Conservation (phyloP, 2,113 vertebrate species). For the Gymnocephalus cernua region DNA sequence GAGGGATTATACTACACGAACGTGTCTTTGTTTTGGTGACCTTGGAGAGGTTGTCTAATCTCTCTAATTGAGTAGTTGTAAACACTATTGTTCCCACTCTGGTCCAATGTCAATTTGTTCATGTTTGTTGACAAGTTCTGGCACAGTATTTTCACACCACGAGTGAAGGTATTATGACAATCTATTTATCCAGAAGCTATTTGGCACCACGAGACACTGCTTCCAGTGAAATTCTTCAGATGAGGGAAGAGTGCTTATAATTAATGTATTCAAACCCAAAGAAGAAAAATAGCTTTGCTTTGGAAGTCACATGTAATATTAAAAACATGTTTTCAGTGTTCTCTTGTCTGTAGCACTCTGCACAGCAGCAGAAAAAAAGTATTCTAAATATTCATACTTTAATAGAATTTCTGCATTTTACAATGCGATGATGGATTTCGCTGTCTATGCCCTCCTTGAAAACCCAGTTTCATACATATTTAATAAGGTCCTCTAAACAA, state of each 20-base stretch:
- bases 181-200: slow-evolving; percentile 56
- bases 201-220: slow-evolving; percentile 19
- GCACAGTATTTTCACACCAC: slow-evolving; percentile 8
- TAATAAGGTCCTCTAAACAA: slow-evolving; percentile 84
- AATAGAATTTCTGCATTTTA: slow-evolving; percentile 82
- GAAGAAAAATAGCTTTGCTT: slow-evolving; percentile 57
- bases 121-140: slow-evolving; percentile 58
- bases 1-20: slow-evolving; percentile 77
- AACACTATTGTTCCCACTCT: slow-evolving; percentile 71
- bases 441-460: slow-evolving; percentile 83
- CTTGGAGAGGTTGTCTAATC: slow-evolving; percentile 82
- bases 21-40: slow-evolving; percentile 78
- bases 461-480: slow-evolving; percentile 85
- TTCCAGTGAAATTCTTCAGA: slow-evolving; percentile 29
- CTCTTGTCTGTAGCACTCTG: slow-evolving; percentile 57
- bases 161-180: slow-evolving; percentile 44
- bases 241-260: slow-evolving; percentile 47
- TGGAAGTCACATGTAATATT: slow-evolving; percentile 63
- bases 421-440: slow-evolving; percentile 83
- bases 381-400: slow-evolving; percentile 84
- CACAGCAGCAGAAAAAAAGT: slow-evolving; percentile 50
- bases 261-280: slow-evolving; percentile 66
- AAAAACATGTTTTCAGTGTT: slow-evolving; percentile 59
- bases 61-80: slow-evolving; percentile 77
- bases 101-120: slow-evolving; percentile 70